These are phyloP conservation scores for Aurelia aurita complex sp. Pacific DNA, from an alignment of 30 jellyfish, hydroid and myxozoan species.

Conservation along the genomic window DNA sequence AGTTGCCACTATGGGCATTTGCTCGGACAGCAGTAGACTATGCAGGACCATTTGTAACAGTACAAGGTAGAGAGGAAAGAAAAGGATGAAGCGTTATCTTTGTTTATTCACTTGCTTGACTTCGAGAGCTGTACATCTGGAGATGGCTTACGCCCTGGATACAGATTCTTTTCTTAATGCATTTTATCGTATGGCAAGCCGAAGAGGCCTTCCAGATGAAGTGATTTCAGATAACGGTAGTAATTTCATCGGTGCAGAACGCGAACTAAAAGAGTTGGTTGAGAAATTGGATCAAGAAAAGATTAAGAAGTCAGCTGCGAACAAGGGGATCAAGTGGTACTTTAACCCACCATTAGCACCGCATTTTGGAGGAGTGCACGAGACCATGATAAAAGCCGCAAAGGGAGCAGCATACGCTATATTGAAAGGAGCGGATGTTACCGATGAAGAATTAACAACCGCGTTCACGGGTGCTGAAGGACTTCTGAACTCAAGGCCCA, in stretches of 20 bases:
- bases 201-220: conserved; percentile 53
- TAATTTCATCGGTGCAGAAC: no score
- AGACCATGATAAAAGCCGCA: conserved; percentile 38
- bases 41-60: conserved; percentile 55
- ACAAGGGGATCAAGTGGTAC: conserved; percentile 1
- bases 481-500: conserved; percentile 30
- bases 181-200: conserved; percentile 37
- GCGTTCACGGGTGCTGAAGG: conserved; percentile 43
- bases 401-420: conserved; percentile 42
- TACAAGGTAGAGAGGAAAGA: conserved; percentile 44
- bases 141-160: conserved; percentile 50
- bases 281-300: no score
- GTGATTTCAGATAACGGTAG: neutral
- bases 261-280: no score
- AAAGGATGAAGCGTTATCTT: conserved; percentile 15
- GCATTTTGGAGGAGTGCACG: conserved; percentile 52
- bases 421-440: conserved; percentile 36
- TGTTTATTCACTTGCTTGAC: conserved; percentile 36
- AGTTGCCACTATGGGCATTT: conserved; percentile 48
- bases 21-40: conserved; percentile 40
- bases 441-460: conserved; percentile 24
- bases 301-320: no score
- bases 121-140: conserved; percentile 63
- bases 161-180: conserved; percentile 62
- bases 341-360: conserved; percentile 74